Percentiles rank a stretch among this genome's conserved stretches.
Evolutionary conservation across 2,888 invertebrate genomes (phyloP).

Genomic region (Terebella lapidaria): DNA sequence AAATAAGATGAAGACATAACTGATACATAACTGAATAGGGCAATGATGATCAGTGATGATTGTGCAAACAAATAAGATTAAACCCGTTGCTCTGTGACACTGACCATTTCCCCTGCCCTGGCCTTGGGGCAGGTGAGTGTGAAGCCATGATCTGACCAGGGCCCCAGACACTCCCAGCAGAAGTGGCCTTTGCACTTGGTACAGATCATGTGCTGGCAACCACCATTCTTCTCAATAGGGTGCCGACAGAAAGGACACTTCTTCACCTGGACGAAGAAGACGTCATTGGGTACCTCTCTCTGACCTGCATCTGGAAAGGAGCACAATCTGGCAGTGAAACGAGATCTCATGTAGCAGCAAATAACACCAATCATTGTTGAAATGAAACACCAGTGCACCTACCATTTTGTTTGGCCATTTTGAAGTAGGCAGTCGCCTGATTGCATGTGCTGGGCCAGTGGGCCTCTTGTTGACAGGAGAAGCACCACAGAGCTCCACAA

Average conservation of each 20-base stretch:
- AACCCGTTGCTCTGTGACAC: neutral
- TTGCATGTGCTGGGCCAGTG: neutral
- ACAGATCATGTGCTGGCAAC: neutral
- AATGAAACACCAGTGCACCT: too few species aligned
- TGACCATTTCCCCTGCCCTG: neutral
- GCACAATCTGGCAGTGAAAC: too few species aligned
- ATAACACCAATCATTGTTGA: too few species aligned
- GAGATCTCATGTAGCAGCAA: too few species aligned
- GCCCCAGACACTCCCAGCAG: neutral
- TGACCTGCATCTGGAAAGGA: too few species aligned
- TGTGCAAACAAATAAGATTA: neutral
- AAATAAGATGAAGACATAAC: too few species aligned
- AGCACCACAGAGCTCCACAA: neutral
- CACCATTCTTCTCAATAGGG: neutral
- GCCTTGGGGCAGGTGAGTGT: neutral
- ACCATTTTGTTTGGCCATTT: neutral
- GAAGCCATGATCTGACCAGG: neutral
- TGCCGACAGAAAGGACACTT: neutral
- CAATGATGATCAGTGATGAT: too few species aligned
- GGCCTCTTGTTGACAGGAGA: neutral
- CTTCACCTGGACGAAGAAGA: neutral
- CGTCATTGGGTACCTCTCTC: too few species aligned
- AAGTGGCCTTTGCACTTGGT: neutral
- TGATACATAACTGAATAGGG: too few species aligned
- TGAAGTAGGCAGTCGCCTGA: neutral